phyloP scores from a whole-genome alignment of 2,888 invertebrate genomes.

The Uropetala carovei region DNA sequence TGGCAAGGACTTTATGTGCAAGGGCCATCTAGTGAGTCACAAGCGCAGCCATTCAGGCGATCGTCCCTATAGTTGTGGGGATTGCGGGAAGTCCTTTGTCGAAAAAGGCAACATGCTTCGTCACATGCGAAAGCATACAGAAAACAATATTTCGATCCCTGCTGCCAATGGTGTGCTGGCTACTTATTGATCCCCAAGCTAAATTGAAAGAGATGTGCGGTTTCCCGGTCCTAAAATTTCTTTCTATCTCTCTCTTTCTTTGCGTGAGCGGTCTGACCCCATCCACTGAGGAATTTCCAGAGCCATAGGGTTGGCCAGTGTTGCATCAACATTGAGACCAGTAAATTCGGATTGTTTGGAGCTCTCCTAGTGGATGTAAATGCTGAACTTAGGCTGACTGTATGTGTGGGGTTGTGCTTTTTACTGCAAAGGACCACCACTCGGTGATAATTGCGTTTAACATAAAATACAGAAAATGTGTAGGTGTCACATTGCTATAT shows the following conservation, averaged over 20 bases:
- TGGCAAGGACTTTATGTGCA: conserved; percentile 92
- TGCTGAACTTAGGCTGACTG: conserved; percentile 38
- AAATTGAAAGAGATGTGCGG: background rate
- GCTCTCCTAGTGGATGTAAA: conserved; percentile 48
- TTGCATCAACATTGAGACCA: conserved; percentile 61
- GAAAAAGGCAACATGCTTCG: conserved; percentile 88
- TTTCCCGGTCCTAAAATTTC: background rate
- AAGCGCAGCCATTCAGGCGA: conserved; percentile 85
- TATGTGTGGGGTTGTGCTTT: conserved; percentile 52
- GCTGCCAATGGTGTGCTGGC: conserved; percentile 58
- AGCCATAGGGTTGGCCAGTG: conserved; percentile 50
- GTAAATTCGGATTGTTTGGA: conserved; percentile 47
- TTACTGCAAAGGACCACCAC: conserved; percentile 37
- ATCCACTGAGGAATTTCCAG: conserved; percentile 52
- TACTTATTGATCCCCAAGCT: conserved; percentile 26
- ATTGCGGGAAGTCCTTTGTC: conserved; percentile 87
- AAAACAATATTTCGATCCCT: conserved; percentile 59
- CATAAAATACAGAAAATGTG: conserved; percentile 34
- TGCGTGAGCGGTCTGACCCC: background rate
- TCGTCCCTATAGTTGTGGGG: conserved; percentile 79
- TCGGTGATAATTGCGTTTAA: conserved; percentile 25
- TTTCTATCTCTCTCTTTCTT: conserved; percentile 39
- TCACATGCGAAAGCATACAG: conserved; percentile 83
- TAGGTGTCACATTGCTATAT: conserved; percentile 59
- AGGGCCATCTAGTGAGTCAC: conserved; percentile 91